A percentile compares a stretch with the other conserved stretches of the same genome.
phyloP scores from a whole-genome alignment of 2,888 invertebrate species.

The Hipparchia sbordonii region DNA sequence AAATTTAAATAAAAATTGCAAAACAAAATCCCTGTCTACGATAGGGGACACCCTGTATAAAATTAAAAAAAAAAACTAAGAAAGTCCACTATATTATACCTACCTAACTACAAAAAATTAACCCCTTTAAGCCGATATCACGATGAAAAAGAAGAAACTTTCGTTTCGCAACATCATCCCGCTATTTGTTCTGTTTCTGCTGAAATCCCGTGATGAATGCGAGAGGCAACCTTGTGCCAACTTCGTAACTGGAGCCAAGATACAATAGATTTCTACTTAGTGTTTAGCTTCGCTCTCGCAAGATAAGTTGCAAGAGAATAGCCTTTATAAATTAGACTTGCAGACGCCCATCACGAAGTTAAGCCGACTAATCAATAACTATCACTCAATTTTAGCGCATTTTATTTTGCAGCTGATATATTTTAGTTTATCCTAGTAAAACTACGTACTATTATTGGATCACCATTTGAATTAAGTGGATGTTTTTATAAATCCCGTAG shows the following conservation, averaged over 20 bases:
- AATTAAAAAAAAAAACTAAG: too few species aligned
- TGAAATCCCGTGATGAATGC: conserved; percentile 39
- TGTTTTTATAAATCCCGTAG: too few species aligned
- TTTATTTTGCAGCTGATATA: neutral
- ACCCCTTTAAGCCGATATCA: neutral
- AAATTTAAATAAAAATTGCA: too few species aligned
- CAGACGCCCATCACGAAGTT: neutral
- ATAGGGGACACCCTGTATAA: too few species aligned
- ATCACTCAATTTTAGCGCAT: neutral
- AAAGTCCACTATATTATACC: too few species aligned
- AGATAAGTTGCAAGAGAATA: conserved; percentile 16
- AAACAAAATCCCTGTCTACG: too few species aligned
- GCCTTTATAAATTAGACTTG: conserved; percentile 16
- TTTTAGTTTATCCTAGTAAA: too few species aligned
- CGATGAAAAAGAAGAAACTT: conserved; percentile 3
- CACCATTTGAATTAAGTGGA: too few species aligned
- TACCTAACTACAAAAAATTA: too few species aligned
- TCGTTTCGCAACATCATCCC: conserved; percentile 32
- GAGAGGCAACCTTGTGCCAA: conserved; percentile 27
- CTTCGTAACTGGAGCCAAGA: conserved; percentile 28
- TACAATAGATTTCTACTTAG: conserved; percentile 34
- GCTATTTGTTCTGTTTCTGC: conserved; percentile 34
- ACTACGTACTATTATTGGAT: too few species aligned
- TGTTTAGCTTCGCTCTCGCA: conserved; percentile 10
- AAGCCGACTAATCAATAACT: neutral